Evolutionary conservation across 1,140 invertebrate genomes (phyloP), one percentile per base, ranked within the genome.

Genomic region (Nasonia giraulti): DNA sequence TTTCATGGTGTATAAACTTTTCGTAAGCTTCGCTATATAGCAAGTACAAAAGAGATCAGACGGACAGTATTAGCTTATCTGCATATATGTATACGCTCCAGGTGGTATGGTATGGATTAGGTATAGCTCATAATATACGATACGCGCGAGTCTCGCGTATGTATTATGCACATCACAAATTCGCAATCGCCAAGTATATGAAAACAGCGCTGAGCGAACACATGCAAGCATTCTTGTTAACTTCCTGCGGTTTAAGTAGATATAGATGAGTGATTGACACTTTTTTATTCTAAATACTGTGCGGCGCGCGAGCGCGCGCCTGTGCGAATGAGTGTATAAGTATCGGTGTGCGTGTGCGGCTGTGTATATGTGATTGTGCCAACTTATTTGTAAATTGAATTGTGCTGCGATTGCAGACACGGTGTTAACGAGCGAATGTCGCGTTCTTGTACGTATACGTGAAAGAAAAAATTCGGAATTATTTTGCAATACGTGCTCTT

Each of bases 31-130:
- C 20, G 50, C 77, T 74, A 75, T n/a, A 4, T 20, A 74, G 27
- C 74, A 80, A 74, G 76, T 80, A 84, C 74, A 84, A 84, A 84
- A 80, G 69, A 84, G 83, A 84, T 84, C 69, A 66, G 80, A 74
- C n/a, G 77, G 31, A 80, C 12, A 68, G n/a, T 62, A n/a, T 20
- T 71, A 31, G 68, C 68, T 12, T 31, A 71, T 27, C 3, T 71
- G 23, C 27, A 27, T 27, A 27, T 71, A 33, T 62, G 20, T 40
- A 78, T 37, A 71, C 10, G 27, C 27, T 73, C 68, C 27, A 10
- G 10, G 31, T 79, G 68, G n/a, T n/a, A 55, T 55, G 17, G 12
- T 27, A 27, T 55, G 11, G 14, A 20, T 78, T 78, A 37, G 17
- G 40, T 73, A 71, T 73, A 81, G n/a, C 55, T 44, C 68, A 27